phyloP scores from a whole-genome alignment of 2,888 invertebrate genomes.

The Hylaea fasciaria region DNA sequence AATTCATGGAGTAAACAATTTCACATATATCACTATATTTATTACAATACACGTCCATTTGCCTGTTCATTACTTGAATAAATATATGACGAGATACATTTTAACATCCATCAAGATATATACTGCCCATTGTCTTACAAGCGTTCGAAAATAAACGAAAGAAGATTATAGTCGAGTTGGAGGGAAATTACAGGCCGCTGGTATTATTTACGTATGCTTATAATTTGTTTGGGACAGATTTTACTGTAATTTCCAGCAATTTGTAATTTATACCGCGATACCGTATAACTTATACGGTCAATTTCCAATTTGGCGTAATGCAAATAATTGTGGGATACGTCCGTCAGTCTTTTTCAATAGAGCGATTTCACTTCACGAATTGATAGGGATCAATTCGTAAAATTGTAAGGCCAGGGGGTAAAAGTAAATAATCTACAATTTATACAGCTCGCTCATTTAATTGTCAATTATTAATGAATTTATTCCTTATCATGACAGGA shows the following conservation, averaged over 20 bases:
- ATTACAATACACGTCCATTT: slow-evolving; percentile 17
- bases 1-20: slow-evolving; percentile 7
- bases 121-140: slow-evolving; percentile 37
- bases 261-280: slow-evolving; percentile 43
- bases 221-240: slow-evolving; percentile 46
- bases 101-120: slow-evolving; percentile 32
- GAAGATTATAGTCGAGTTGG: slow-evolving; percentile 25
- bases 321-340: slow-evolving; percentile 51
- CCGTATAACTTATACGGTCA: slow-evolving; percentile 52
- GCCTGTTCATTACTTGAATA: slow-evolving; percentile 26
- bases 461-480: too few relatives aligned
- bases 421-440: too few relatives aligned
- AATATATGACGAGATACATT: slow-evolving; percentile 28
- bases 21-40: slow-evolving; percentile 22
- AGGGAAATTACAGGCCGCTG: slow-evolving; percentile 35
- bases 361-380: background rate
- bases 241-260: slow-evolving; percentile 40
- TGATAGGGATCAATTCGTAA: background rate
- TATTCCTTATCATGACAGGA: too few relatives aligned
- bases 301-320: slow-evolving; percentile 54
- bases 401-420: too few relatives aligned
- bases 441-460: too few relatives aligned
- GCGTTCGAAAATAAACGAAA: slow-evolving; percentile 36
- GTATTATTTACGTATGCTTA: slow-evolving; percentile 44
- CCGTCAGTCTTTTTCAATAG: background rate